Base-by-base conservation (phyloP, 2,797 vertebrate species). In the Hapalemur alaotrensis region DNA sequence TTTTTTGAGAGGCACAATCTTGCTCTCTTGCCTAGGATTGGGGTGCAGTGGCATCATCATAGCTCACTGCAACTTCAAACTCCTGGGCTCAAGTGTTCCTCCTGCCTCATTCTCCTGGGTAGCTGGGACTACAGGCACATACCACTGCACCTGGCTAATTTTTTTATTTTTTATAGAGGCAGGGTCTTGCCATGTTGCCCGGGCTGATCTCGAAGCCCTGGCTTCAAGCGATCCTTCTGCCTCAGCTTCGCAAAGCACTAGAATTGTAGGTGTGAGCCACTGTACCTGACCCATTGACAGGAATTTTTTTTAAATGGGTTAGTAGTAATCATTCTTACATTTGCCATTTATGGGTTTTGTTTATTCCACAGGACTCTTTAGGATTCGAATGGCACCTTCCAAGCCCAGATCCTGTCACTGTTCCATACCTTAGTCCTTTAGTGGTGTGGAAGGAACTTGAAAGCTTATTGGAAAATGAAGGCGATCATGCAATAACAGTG, bases 371-470 rank as follows among this genome's bases (percentile, higher is more conserved):
- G 99, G 99, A 99, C 95, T 98, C 99, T 1, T 98, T 99, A 95
- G 99, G 98, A 76, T 98, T 99, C 97, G 99, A 99, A 38, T 99
- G 99, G 99, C 98, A 97, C 28, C 98, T 99, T 48, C 99, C 99
- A 38, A 99, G 99, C 97, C 99, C 99, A 2, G 99, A 99, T 97
- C 99, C 99, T 10, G 99, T 99, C 95, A 99, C 99, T 0, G 99
- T 99, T 96, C 99, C 99, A 43, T 99, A 99, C 96, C 99, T 99
- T 95, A 99, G 99, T 98, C 99, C 99, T 73, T 98, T 99, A 32
- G 99, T 99, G 52, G 99, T 99, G 2, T 99, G 99, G 99, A 99
- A 99, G 96, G 99, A 99, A 97, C 99, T 99, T 95, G 99, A 99
- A 98, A 99, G 99, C 95, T 99, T 99, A 89, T 98, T 99, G 97